Conservation (phyloP, 2,113 vertebrate genomes). For the Oostethus manadensis region DNA sequence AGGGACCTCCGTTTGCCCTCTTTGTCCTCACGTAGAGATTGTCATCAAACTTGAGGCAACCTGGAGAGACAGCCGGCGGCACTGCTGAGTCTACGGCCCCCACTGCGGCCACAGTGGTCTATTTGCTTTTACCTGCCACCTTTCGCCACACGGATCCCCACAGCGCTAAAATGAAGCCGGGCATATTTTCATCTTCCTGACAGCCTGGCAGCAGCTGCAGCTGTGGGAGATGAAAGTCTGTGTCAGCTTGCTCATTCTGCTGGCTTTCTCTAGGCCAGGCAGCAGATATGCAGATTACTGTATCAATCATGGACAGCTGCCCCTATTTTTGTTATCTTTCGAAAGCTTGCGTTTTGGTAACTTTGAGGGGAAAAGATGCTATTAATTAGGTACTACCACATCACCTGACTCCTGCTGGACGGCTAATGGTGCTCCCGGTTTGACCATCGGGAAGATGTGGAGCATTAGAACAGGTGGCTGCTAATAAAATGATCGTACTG, state of each 20-base stretch:
- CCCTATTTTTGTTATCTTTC: neutral
- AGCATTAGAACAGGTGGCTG: no score
- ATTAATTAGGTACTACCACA: no score
- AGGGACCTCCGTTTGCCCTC: constrained; percentile 13
- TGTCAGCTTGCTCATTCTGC: constrained; percentile 44
- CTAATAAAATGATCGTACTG: no score
- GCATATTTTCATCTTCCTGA: constrained; percentile 70
- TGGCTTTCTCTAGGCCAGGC: constrained; percentile 21
- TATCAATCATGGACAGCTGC: constrained; percentile 25
- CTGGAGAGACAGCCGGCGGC: constrained; percentile 53
- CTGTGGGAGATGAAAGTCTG: constrained; percentile 55
- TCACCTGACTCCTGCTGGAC: no score
- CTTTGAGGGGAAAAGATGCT: neutral
- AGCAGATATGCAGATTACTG: constrained; percentile 31
- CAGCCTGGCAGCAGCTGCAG: constrained; percentile 50
- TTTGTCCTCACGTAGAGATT: constrained; percentile 41
- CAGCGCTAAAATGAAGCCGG: constrained; percentile 66
- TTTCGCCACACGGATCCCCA: constrained; percentile 59
- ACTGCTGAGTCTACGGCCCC: constrained; percentile 64
- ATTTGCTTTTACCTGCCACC: constrained; percentile 67
- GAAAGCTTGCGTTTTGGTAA: neutral
- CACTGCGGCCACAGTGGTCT: constrained; percentile 62
- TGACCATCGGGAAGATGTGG: no score
- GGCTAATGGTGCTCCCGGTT: no score
- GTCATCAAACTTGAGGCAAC: constrained; percentile 53